A percentile compares a stretch with the other conserved stretches of the same genome.
These are phyloP conservation scores for Chelonia mydas DNA, from an alignment of 2,797 vertebrate genomes.

Conservation along the genomic window DNA sequence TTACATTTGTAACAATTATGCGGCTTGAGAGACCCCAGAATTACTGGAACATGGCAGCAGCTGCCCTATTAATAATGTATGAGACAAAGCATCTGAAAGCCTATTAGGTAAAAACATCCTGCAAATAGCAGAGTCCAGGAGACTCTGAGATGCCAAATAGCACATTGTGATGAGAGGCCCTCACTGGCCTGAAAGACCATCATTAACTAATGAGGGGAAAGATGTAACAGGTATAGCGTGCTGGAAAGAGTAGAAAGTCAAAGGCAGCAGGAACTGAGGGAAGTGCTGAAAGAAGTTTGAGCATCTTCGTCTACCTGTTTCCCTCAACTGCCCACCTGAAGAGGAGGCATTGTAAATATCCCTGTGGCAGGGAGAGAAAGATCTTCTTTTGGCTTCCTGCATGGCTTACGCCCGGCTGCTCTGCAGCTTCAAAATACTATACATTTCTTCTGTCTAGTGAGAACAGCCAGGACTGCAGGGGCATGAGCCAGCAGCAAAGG, in stretches of 20 bases:
- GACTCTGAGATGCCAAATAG: background rate
- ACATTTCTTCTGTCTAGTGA: background rate
- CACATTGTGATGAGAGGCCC: background rate
- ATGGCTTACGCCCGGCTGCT: background rate
- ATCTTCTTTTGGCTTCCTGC: background rate
- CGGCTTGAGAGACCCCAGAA: background rate
- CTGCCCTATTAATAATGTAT: accelerated
- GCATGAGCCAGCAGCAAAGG: background rate
- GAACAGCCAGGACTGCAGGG: background rate
- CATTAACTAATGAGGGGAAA: background rate
- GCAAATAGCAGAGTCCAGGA: background rate
- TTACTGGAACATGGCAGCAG: background rate
- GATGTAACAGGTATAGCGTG: background rate
- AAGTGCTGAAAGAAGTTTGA: too few relatives aligned
- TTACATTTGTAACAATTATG: background rate
- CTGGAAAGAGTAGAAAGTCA: background rate
- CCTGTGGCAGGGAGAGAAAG: background rate
- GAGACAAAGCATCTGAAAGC: accelerated
- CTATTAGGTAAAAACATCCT: background rate
- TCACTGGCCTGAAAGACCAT: background rate
- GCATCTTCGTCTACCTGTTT: background rate
- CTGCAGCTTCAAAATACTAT: background rate
- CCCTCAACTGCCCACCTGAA: too few relatives aligned
- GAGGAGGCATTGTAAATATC: background rate
- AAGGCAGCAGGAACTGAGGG: background rate